Evolutionary conservation across 2,113 vertebrate species (phyloP).

Genomic region (Cyprinus carpio): DNA sequence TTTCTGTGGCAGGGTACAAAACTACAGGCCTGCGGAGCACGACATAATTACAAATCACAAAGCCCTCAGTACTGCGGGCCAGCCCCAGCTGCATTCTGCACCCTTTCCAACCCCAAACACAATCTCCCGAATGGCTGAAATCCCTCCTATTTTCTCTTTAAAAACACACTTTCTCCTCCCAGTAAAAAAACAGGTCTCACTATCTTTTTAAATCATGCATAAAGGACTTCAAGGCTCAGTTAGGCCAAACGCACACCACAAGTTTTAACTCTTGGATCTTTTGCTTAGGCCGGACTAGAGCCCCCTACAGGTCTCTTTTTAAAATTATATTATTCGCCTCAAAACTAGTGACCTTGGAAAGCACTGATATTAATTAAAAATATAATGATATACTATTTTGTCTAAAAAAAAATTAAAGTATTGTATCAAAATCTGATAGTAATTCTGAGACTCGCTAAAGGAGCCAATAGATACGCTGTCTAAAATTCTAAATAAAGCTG

Average conservation of each 20-base stretch:
- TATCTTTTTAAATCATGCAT: not conserved
- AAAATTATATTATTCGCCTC: not conserved
- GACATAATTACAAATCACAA: slow-evolving; percentile 55
- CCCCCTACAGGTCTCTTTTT: not conserved
- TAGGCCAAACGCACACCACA: not conserved
- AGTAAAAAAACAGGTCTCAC: not conserved
- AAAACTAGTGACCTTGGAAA: not conserved
- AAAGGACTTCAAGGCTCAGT: not conserved
- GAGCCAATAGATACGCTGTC: no score
- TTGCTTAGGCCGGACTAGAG: not conserved
- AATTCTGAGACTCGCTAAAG: no score
- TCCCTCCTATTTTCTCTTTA: slow-evolving; percentile 10
- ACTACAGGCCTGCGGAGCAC: slow-evolving; percentile 38
- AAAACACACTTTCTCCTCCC: not conserved
- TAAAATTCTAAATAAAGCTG: not conserved
- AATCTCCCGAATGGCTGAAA: not conserved
- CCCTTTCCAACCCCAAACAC: slow-evolving; percentile 20
- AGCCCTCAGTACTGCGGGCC: slow-evolving; percentile 23
- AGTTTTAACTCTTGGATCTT: not conserved
- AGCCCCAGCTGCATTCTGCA: slow-evolving; percentile 34
- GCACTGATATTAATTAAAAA: not conserved
- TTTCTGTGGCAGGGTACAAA: slow-evolving; percentile 34
- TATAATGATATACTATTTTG: not conserved
- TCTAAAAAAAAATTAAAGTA: not conserved
- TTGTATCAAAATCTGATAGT: no score